Conservation (phyloP, 2,888 invertebrate genomes). For the Latrodectus elegans region DNA sequence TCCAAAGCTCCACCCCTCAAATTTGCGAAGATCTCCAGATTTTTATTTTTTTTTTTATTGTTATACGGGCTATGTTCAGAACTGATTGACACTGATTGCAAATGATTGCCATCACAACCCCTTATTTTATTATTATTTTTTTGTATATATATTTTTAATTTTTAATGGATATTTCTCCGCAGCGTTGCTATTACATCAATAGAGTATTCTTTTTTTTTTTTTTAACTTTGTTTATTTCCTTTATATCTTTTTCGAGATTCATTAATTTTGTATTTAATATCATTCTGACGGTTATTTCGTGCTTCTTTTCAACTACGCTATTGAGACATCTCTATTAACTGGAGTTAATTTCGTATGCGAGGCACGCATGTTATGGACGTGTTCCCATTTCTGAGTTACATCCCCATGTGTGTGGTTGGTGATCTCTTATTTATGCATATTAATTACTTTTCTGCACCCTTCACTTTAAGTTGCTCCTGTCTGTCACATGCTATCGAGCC, state of each 20-base stretch:
- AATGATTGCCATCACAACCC: constrained; percentile 59
- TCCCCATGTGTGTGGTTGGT: neutral
- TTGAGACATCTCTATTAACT: constrained; percentile 61
- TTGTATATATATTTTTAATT: neutral
- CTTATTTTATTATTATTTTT: neutral
- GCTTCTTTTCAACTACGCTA: constrained; percentile 20
- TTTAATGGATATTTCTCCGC: neutral
- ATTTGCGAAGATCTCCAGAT: constrained; percentile 46
- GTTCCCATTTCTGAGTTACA: constrained; percentile 3
- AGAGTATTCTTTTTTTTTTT: neutral
- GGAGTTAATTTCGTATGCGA: constrained; percentile 21
- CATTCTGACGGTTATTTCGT: constrained; percentile 52
- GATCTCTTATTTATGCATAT: neutral
- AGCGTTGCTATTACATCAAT: neutral
- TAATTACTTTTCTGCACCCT: neutral
- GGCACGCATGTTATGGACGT: constrained; percentile 11
- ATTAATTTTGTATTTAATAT: constrained; percentile 69
- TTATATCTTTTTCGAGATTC: constrained; percentile 25
- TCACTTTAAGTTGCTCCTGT: too few species aligned
- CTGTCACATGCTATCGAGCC: too few species aligned
- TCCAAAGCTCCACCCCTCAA: constrained; percentile 45
- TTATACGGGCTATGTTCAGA: neutral
- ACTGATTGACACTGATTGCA: constrained; percentile 68
- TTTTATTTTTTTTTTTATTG: constrained; percentile 57
- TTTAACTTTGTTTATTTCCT: constrained; percentile 43